These are phyloP conservation scores for Hedychridium roseum DNA, from an alignment of 2,888 invertebrate species.

Conservation along the genomic window DNA sequence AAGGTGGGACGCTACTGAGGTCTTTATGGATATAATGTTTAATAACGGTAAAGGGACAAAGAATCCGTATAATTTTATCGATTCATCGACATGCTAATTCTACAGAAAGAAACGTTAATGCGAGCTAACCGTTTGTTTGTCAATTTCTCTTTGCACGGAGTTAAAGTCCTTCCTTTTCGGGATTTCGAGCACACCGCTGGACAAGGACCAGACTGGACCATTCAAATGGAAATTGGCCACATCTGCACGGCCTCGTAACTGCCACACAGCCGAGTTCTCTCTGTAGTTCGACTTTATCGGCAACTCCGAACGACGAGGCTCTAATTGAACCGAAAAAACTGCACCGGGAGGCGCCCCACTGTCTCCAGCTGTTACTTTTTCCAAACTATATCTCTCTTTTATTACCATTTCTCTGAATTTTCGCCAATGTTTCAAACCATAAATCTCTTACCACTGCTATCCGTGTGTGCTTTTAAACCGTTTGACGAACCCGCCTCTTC, in stretches of 20 bases:
- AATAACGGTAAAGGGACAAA: no score
- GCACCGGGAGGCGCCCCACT: conserved; percentile 7
- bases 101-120: no score
- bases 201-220: conserved; percentile 24
- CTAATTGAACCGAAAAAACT: conserved; percentile 33
- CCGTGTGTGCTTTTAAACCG: no score
- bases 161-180: conserved; percentile 11
- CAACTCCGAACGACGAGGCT: conserved; percentile 18
- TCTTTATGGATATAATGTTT: no score
- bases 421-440: no score
- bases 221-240: conserved; percentile 32
- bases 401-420: no score
- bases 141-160: neutral
- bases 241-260: conserved; percentile 31
- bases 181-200: conserved; percentile 13
- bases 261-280: conserved; percentile 16
- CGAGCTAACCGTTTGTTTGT: neutral
- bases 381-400: no score
- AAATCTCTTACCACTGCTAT: no score
- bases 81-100: no score
- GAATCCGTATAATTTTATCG: no score
- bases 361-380: conserved; percentile 6
- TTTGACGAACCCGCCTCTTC: no score
- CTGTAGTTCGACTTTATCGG: conserved; percentile 25
- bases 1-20: no score